Evolutionary conservation across 2,113 vertebrate genomes (phyloP), one percentile per base, ranked within the genome.

Genomic region (Ailuropoda melanoleuca): DNA sequence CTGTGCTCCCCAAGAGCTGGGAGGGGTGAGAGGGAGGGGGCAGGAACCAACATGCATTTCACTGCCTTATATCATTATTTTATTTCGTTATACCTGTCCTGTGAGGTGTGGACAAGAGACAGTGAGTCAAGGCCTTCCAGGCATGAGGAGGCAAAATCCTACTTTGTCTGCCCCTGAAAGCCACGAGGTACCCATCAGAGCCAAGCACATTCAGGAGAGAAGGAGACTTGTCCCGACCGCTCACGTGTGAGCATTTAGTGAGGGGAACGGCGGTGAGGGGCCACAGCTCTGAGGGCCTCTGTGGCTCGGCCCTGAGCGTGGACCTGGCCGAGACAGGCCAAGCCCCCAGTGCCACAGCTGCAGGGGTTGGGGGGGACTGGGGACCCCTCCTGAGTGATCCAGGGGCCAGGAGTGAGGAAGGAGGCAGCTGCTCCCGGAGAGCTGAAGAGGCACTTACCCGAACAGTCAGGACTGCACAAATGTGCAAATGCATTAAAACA

Each of bases 401-500:
- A 3, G 34, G 56, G 39, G 4, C 24, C 19, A 17, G 34, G 64
- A 70, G 8, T 31, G 74, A 26, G 81, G 60, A 56, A 85, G 86
- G 66, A 90, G 84, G 60, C 90, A 93, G 90, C 82, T 94, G 37
- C 82, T 66, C 64, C 17, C 56, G 50, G 83, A 88, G 58, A 68
- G 15, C 84, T 56, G 29, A 43, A 68, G 50, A 84, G n/a, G 39
- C n/a, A 43, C 85, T 93, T 75, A 83, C 64, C 85, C 56, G 92
- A 93, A 77, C n/a, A 96, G 60, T 43, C 70, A 70, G 78, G 82
- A 95, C n/a, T 19, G 64, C 85, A 74, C 53, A 93, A 88, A 96
- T 0, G 84, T 68, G 86, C 58, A 95, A 53, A 82, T 78, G 89
- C 43, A 19, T 50, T 23, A 62, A 93, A 83, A 77, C 72, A 95